Evolutionary conservation across 2,888 invertebrate genomes (phyloP), one percentile per base, ranked within the genome.

Genomic region (Heliconius aoede): DNA sequence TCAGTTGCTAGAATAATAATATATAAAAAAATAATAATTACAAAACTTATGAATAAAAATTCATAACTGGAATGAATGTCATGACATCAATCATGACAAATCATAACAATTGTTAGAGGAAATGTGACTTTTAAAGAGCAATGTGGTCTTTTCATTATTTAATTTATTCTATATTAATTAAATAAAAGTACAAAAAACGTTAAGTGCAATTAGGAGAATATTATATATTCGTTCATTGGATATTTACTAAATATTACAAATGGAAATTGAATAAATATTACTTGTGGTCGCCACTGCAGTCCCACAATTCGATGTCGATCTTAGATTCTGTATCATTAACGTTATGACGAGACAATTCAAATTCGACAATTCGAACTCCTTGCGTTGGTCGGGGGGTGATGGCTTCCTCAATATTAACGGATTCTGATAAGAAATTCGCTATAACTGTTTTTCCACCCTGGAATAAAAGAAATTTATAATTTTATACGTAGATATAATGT

Each of bases 301-400:
- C 97, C 97, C 97, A 97, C 68, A 97, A 88, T 89, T 97, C 97
- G 60, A 97, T 95, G 84, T 97, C 97, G 36, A 95, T 95, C 82
- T 95, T 96, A 15, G 89, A 87, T 68, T 89, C 88, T 84, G 95
- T 95, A 9, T 95, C 95, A 84, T 95, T 95, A 1, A 96, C 90
- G 81, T 93, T 95, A 9, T 96, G 85, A 82, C 95, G 95, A 30
- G 95, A 92, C 32, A 95, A 92, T 89, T 97, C 97, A 88, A 97
- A 97, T 87, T 97, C 97, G 21, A 97, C 93, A 83, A 97, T 97
- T 83, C 97, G 95, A 55, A 96, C 96, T 61, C 97, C 97, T 88
- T 96, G 95, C 0, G 97, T 97, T 3, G 97, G 96, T 80, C 95
- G 94, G 81, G 96, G 96, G 32, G 95, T 92, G 67, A 93, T 95